phyloP scores from a whole-genome alignment of 2,888 invertebrate species.

The Phanerotoma sp. region DNA sequence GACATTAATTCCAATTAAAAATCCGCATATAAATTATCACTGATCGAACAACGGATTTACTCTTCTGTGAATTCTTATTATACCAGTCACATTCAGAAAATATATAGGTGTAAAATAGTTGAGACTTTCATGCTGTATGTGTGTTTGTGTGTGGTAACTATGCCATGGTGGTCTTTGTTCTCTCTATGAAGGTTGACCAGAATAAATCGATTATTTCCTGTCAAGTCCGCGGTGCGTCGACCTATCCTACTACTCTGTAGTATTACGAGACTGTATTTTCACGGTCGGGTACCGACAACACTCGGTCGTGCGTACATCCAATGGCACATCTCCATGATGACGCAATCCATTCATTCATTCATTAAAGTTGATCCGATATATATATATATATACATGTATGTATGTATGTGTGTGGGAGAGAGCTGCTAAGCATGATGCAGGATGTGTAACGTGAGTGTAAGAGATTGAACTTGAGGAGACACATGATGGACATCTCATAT shows the following conservation, averaged over 20 bases:
- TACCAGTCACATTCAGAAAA: background rate
- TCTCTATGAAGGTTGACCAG: conserved; percentile 18
- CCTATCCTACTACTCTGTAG: conserved; percentile 18
- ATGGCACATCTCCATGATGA: conserved; percentile 38
- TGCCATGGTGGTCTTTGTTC: background rate
- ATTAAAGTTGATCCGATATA: conserved; percentile 19
- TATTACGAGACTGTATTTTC: conserved; percentile 19
- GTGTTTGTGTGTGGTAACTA: conserved; percentile 1
- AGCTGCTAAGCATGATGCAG: conserved; percentile 18
- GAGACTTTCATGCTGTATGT: background rate
- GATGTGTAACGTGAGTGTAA: conserved; percentile 40
- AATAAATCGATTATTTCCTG: conserved; percentile 26
- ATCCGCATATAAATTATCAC: conserved; percentile 11
- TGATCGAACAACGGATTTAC: background rate
- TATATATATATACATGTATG: too few species aligned
- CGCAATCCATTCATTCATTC: conserved; percentile 54
- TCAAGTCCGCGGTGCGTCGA: conserved; percentile 12
- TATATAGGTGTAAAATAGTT: too few species aligned
- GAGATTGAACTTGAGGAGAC: conserved; percentile 20
- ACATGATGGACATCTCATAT: background rate
- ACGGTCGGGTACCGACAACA: conserved; percentile 21
- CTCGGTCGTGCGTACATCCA: conserved; percentile 14
- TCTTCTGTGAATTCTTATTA: background rate
- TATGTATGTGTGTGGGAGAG: conserved; percentile 22
- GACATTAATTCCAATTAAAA: conserved; percentile 19